Evolutionary conservation across 1,140 invertebrate genomes (phyloP).

Genomic region (Aradophagus sp.): DNA sequence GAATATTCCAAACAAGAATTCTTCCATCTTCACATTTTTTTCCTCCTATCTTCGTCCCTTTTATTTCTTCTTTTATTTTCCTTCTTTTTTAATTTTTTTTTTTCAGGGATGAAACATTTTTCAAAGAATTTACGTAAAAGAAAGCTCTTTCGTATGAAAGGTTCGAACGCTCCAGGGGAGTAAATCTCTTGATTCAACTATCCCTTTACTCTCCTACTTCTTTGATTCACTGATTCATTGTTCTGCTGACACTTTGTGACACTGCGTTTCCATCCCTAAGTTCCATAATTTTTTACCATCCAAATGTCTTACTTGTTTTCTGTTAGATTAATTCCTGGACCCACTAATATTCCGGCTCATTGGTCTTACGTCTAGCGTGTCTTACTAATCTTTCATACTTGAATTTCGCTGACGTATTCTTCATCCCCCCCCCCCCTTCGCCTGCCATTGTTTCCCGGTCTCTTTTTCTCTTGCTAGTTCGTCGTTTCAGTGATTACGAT

Average conservation of each 20-base stretch:
- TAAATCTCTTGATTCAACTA: slow-evolving; percentile 50
- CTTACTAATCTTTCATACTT: slow-evolving; percentile 24
- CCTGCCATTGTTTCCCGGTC: too few species aligned
- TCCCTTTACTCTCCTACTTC: slow-evolving; percentile 27
- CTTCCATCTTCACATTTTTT: too few species aligned
- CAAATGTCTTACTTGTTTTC: slow-evolving; percentile 38
- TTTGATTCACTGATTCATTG: slow-evolving; percentile 50
- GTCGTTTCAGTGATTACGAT: too few species aligned
- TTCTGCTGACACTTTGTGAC: slow-evolving; percentile 40
- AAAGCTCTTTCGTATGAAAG: slow-evolving; percentile 35
- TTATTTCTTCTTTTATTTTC: too few species aligned
- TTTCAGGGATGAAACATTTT: slow-evolving; percentile 10
- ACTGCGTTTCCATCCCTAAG: slow-evolving; percentile 21
- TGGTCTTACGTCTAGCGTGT: slow-evolving; percentile 12
- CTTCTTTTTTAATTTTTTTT: too few species aligned
- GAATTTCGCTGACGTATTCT: slow-evolving; percentile 8
- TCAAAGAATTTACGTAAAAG: slow-evolving; percentile 31
- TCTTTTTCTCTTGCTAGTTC: slow-evolving; percentile 16
- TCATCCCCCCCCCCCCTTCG: too few species aligned
- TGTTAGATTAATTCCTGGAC: slow-evolving; percentile 38
- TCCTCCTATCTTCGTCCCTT: too few species aligned
- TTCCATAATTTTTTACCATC: slow-evolving; percentile 40
- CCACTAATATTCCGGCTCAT: slow-evolving; percentile 34
- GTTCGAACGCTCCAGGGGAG: slow-evolving; percentile 31
- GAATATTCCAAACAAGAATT: slow-evolving; percentile 19